Evolutionary conservation across 2,888 invertebrate genomes (phyloP).

Genomic region (Loripinus fragilis): DNA sequence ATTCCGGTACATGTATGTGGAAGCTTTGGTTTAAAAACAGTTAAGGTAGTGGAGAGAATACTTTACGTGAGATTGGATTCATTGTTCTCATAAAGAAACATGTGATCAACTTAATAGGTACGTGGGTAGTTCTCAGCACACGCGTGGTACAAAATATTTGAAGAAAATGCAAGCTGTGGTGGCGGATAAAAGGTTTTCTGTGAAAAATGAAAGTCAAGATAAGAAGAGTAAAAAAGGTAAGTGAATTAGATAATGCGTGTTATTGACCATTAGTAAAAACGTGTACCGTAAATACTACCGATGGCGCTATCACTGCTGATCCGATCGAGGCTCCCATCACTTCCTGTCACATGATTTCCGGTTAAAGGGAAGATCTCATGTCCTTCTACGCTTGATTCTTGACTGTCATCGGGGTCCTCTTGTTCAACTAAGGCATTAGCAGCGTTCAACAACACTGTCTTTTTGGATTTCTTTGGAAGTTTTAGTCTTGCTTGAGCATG

Average conservation of each 20-base stretch:
- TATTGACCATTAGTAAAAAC: constrained; percentile 43
- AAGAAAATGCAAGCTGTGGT: too few species aligned
- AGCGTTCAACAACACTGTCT: constrained; percentile 76
- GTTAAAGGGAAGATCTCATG: constrained; percentile 33
- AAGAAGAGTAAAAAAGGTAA: too few species aligned
- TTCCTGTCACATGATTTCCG: constrained; percentile 30
- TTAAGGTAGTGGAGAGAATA: too few species aligned
- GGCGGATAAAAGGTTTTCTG: too few species aligned
- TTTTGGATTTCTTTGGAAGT: constrained; percentile 78
- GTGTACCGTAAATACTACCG: constrained; percentile 69
- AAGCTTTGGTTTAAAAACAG: too few species aligned
- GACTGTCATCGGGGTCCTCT: constrained; percentile 37
- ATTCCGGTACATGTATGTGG: too few species aligned
- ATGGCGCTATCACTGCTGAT: constrained; percentile 67
- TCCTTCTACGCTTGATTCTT: constrained; percentile 61
- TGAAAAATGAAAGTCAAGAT: too few species aligned
- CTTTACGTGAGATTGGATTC: too few species aligned
- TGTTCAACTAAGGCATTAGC: constrained; percentile 77
- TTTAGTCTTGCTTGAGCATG: constrained; percentile 81
- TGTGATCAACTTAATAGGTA: too few species aligned
- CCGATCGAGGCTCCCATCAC: constrained; percentile 48
- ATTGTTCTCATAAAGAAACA: too few species aligned
- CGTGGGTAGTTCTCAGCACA: too few species aligned
- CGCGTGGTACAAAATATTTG: too few species aligned
- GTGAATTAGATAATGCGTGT: background rate